These are phyloP conservation scores for Brachyhypopomus gauderio DNA, from an alignment of 2,113 vertebrate genomes.

Conservation along the genomic window DNA sequence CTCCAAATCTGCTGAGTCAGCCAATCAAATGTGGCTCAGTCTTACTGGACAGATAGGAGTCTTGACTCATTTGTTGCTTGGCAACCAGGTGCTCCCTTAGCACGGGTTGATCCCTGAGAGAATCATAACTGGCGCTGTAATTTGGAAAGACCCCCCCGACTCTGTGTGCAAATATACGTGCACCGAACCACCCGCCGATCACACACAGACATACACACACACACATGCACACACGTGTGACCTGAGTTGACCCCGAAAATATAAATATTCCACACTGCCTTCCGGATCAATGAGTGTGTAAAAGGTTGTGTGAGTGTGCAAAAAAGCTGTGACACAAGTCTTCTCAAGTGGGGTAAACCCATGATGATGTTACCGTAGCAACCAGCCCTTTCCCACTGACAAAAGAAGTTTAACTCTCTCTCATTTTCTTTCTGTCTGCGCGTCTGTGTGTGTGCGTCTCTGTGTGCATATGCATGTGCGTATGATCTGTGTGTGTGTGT, in stretches of 20 bases:
- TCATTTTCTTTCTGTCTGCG: conserved; percentile 9
- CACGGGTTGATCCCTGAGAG: conserved; percentile 72
- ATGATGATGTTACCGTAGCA: conserved; percentile 57
- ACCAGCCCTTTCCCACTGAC: conserved; percentile 51
- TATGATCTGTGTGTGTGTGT: not conserved
- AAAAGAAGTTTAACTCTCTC: conserved; percentile 59
- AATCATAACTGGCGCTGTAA: conserved; percentile 63
- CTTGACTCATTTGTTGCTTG: conserved; percentile 72
- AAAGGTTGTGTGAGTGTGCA: conserved; percentile 2
- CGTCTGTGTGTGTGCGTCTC: conserved; percentile 60
- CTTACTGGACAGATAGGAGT: conserved; percentile 38
- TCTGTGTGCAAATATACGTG: conserved; percentile 8
- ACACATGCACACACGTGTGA: not conserved
- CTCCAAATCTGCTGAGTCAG: conserved; percentile 38
- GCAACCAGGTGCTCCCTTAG: conserved; percentile 77
- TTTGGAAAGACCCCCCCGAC: conserved; percentile 45
- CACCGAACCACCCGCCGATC: conserved; percentile 1
- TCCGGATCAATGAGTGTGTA: conserved; percentile 20
- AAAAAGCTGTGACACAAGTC: conserved; percentile 48
- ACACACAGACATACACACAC: not conserved
- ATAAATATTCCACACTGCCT: not conserved
- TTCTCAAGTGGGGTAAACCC: conserved; percentile 52
- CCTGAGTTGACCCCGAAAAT: conserved; percentile 14
- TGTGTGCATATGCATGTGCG: conserved; percentile 17
- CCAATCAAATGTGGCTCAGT: conserved; percentile 30